Percentiles rank a stretch among this genome's conserved stretches.
Evolutionary conservation across 2,113 vertebrate genomes (phyloP).

Genomic region (Nycticebus coucang): DNA sequence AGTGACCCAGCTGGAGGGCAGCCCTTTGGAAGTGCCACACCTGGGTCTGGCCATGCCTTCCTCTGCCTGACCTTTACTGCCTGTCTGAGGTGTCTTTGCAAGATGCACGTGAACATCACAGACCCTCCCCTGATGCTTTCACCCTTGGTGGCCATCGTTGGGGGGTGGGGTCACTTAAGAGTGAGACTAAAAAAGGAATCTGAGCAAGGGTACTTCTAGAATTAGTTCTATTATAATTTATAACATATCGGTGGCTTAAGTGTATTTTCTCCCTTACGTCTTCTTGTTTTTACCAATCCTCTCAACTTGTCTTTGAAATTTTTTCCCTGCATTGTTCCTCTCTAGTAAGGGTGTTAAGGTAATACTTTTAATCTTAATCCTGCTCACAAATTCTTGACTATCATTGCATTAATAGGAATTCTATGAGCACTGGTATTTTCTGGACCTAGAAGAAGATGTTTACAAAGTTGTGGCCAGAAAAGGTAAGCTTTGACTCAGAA

Average conservation of each 20-base stretch:
- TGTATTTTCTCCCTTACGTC: not conserved
- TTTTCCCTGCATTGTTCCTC: not conserved
- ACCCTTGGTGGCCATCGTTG: not conserved
- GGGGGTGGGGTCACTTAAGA: accelerated
- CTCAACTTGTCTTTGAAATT: not conserved
- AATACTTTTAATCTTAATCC: not conserved
- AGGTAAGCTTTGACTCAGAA: not conserved
- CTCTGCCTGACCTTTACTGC: not conserved
- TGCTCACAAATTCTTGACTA: not conserved
- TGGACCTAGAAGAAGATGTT: not conserved
- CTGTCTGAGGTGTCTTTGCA: not conserved
- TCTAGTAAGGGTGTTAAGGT: not conserved
- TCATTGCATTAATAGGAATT: not conserved
- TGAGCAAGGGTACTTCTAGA: not conserved
- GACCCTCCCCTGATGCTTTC: not conserved
- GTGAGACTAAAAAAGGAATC: not conserved
- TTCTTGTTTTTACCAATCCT: not conserved
- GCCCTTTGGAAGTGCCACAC: not conserved
- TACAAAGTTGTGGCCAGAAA: not conserved
- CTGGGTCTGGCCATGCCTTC: not conserved
- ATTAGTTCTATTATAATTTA: not conserved
- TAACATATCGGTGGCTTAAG: not conserved
- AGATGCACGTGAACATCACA: not conserved
- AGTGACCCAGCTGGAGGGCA: not conserved
- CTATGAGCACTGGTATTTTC: not conserved